phyloP scores from a whole-genome alignment of 2,797 vertebrate species.

The Rallus crepitans region DNA sequence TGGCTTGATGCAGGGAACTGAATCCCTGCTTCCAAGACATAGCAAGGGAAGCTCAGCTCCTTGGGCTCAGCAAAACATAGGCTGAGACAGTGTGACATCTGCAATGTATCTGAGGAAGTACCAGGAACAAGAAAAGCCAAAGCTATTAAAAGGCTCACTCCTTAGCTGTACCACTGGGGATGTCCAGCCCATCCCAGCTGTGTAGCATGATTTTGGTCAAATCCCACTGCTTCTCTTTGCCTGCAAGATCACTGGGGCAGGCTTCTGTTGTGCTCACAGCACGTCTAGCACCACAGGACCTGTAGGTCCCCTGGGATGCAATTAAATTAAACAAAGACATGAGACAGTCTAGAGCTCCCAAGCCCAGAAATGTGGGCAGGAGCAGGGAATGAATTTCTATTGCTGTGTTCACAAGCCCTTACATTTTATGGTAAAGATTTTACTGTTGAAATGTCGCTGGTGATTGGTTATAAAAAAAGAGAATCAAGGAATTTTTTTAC shows the following conservation, averaged over 20 bases:
- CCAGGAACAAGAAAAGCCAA: neutral
- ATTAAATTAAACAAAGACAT: neutral
- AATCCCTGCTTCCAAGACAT: neutral
- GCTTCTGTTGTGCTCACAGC: accelerated
- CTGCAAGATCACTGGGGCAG: neutral
- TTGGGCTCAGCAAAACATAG: neutral
- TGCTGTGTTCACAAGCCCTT: neutral
- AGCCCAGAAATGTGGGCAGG: neutral
- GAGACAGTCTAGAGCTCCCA: neutral
- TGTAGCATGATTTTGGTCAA: neutral
- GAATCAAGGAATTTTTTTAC: neutral
- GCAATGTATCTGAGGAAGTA: neutral
- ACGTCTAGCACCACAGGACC: neutral
- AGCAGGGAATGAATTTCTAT: neutral
- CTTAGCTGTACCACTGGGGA: neutral
- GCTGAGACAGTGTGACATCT: neutral
- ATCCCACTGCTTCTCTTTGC: neutral
- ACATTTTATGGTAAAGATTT: neutral
- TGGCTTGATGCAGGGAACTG: neutral
- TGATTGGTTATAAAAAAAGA: neutral
- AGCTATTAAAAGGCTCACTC: neutral
- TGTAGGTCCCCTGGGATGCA: neutral
- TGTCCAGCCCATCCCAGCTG: neutral
- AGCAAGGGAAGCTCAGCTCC: neutral
- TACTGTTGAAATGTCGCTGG: neutral